These are phyloP conservation scores for Psilopogon haemacephalus DNA, from an alignment of 2,113 vertebrate genomes.

Conservation along the genomic window DNA sequence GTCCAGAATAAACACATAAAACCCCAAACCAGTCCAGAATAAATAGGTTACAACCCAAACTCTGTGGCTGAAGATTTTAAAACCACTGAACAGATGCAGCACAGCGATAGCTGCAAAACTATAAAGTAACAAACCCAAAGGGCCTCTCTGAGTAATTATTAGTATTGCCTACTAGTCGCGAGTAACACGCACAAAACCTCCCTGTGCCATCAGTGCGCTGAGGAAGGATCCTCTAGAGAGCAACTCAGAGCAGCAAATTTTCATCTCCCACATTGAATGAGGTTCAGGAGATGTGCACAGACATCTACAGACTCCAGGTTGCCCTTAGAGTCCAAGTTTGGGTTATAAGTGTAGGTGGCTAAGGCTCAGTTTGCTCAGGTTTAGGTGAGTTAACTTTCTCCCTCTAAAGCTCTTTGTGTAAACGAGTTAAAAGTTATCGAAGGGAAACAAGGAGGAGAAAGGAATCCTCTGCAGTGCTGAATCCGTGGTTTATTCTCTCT, in stretches of 20 bases:
- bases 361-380: background rate
- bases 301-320: background rate
- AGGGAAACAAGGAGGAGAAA: background rate
- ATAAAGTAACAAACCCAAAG: accelerated
- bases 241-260: background rate
- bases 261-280: background rate
- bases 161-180: background rate
- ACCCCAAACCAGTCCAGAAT: too few relatives aligned
- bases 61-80: background rate
- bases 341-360: background rate
- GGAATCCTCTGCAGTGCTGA: background rate
- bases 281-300: background rate
- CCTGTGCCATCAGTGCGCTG: background rate
- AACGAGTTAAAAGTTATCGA: background rate
- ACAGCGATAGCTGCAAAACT: background rate
- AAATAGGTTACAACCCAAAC: background rate
- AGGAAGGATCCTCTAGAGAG: background rate
- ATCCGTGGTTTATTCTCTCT: background rate
- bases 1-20: too few relatives aligned
- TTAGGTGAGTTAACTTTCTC: background rate
- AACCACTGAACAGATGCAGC: background rate
- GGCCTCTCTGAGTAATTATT: background rate
- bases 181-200: background rate
- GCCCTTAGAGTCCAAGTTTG: background rate
- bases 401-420: background rate